phyloP scores from a whole-genome alignment of 2,888 invertebrate genomes.

The Lottia gigantea region DNA sequence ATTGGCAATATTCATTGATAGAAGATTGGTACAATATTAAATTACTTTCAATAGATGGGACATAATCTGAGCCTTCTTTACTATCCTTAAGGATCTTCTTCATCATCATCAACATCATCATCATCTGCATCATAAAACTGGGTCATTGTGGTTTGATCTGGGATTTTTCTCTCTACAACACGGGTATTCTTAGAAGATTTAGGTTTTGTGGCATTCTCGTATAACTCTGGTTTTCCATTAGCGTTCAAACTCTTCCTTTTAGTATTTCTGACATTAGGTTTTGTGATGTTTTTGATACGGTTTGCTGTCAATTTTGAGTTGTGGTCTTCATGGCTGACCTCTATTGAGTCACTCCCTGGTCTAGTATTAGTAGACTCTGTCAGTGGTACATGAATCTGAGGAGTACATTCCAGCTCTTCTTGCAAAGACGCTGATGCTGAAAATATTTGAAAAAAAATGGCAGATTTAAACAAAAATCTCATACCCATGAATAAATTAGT shows the following conservation, averaged over 20 bases:
- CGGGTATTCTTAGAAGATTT: not conserved
- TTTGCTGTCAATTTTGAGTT: not conserved
- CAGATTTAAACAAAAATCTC: too few relatives aligned
- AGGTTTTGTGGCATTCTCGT: not conserved
- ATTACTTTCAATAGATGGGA: too few relatives aligned
- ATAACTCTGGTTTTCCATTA: too few relatives aligned
- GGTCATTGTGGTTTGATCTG: constrained; percentile 24
- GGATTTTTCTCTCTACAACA: not conserved
- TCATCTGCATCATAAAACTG: constrained; percentile 37
- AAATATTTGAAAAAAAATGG: too few relatives aligned
- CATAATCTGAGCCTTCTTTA: not conserved
- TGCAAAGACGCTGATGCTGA: too few relatives aligned
- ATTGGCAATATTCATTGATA: too few relatives aligned
- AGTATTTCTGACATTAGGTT: not conserved
- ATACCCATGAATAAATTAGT: too few relatives aligned
- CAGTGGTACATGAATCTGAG: not conserved
- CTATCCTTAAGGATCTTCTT: not conserved
- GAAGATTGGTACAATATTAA: too few relatives aligned
- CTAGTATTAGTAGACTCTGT: not conserved
- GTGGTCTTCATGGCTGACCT: not conserved
- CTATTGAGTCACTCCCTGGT: not conserved
- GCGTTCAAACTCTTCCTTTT: not conserved
- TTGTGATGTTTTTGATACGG: not conserved
- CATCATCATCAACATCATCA: constrained; percentile 16
- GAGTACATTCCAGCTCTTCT: not conserved